These are phyloP conservation scores for Sphaerodactylus townsendi DNA, from an alignment of 2,113 vertebrate genomes.

Conservation along the genomic window DNA sequence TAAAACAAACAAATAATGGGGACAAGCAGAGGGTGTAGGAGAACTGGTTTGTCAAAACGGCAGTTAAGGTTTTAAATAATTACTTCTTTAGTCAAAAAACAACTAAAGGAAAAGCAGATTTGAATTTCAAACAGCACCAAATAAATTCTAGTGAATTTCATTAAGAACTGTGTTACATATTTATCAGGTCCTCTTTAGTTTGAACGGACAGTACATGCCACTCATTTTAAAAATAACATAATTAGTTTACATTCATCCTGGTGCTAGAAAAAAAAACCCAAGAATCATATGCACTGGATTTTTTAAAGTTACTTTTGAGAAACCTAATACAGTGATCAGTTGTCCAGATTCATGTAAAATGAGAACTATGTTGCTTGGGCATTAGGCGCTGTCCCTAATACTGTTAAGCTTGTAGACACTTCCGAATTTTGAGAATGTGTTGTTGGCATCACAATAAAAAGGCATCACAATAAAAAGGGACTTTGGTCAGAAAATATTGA, in stretches of 20 bases:
- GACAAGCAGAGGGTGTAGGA: neutral
- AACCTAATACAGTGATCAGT: neutral
- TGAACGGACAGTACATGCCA: neutral
- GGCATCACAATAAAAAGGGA: neutral
- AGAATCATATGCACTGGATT: neutral
- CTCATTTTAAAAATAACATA: slow-evolving; percentile 39
- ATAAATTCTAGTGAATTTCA: slow-evolving; percentile 16
- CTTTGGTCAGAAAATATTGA: too few relatives aligned
- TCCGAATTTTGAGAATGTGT: neutral
- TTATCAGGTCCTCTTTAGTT: slow-evolving; percentile 29
- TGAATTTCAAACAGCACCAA: slow-evolving; percentile 12
- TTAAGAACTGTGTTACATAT: slow-evolving; percentile 31
- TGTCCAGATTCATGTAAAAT: neutral
- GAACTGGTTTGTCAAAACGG: neutral
- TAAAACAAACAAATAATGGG: slow-evolving; percentile 8
- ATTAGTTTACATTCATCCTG: slow-evolving; percentile 30
- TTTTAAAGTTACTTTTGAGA: neutral
- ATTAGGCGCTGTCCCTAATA: neutral
- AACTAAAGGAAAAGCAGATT: neutral
- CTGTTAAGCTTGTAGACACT: neutral
- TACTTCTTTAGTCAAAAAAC: neutral
- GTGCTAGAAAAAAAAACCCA: slow-evolving; percentile 13
- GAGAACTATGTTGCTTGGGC: neutral
- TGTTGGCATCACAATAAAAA: neutral
- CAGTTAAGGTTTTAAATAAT: neutral